Conservation (phyloP, 1,140 invertebrate species). For the Drosophila watanabei region DNA sequence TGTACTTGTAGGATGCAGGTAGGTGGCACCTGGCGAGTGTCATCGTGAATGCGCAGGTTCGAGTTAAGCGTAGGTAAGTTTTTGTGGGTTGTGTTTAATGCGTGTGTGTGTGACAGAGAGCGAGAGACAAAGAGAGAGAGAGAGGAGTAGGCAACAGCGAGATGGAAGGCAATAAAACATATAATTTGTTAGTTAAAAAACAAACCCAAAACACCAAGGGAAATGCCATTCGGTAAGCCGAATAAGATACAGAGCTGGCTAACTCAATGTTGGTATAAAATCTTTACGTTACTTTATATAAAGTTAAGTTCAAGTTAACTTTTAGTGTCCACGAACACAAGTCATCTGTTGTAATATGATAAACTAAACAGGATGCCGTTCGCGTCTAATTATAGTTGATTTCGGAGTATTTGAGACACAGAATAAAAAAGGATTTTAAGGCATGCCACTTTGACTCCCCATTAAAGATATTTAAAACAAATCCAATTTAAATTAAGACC, state of each 20-base stretch:
- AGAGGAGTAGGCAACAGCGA: slow-evolving; percentile 60
- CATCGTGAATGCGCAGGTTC: slow-evolving; percentile 78
- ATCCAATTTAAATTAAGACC: not conserved
- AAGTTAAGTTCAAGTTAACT: not conserved
- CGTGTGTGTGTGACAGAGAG: slow-evolving; percentile 45
- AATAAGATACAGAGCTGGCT: slow-evolving; percentile 23
- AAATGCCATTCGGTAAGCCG: slow-evolving; percentile 3
- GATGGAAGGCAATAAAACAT: slow-evolving; percentile 76
- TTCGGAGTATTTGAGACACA: slow-evolving; percentile 54
- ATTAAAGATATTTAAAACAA: not conserved
- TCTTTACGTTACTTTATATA: too few species aligned
- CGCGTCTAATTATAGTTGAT: slow-evolving; percentile 18
- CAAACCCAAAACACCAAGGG: slow-evolving; percentile 61
- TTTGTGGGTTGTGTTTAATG: slow-evolving; percentile 37
- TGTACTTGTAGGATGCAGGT: slow-evolving; percentile 88
- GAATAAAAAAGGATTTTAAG: not conserved
- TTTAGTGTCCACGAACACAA: slow-evolving; percentile 40
- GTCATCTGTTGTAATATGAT: slow-evolving; percentile 53
- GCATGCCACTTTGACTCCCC: slow-evolving; percentile 53
- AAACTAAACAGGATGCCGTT: slow-evolving; percentile 52
- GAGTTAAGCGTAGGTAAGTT: slow-evolving; percentile 47
- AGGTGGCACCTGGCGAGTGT: slow-evolving; percentile 86
- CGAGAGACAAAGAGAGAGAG: slow-evolving; percentile 48
- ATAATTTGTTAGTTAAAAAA: slow-evolving; percentile 70
- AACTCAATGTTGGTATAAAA: slow-evolving; percentile 12